Base-by-base conservation (phyloP, 2,888 invertebrate genomes). In the Perdita meconis region DNA sequence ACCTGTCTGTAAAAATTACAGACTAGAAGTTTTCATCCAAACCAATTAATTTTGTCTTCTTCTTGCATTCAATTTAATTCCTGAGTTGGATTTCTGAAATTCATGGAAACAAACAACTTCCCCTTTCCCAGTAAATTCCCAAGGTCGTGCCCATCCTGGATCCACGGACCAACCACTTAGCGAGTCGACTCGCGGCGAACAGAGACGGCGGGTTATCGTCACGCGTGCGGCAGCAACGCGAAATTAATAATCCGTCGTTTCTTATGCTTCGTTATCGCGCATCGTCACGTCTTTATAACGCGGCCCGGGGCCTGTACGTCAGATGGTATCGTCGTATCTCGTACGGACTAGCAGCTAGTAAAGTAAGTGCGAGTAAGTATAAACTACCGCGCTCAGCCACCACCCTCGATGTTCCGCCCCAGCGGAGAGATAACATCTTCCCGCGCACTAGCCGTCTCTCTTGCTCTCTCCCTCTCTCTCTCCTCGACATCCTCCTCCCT, bases 211-310 rank as follows among this genome's bases (percentile, higher is more conserved):
- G 59, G 64, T 55, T 59, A 79, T 74, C 69, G 66, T 75, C 70
- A 60, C 70, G 64, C 55, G 71, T 61, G 70, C 71, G 61, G 66
- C 68, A 61, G 60, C 65, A 61, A 80, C 73, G 73, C 68, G 78
- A 85, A 86, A 85, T 89, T 88, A 88, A 88, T 88, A 88, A 87
- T 86, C 84, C 81, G 80, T 80, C 82, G 82, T 80, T 88, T 81
- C 81, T 82, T 82, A 84, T 71, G 69, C 73, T 80, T 82, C 85
- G 85, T 88, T 87, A 89, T 89, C 85, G 86, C 84, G 81, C 84
- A 86, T 88, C 87, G 86, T 87, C 87, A 89, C 85, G 89, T 89
- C 90, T 90, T 88, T 86, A 90, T 90, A 88, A 88, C 86, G 81
- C 82, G 86, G 82, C 74, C 19, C 63, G 82, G 77, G 74, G 68